A percentile compares a stretch with the other conserved stretches of the same genome.
Conservation (phyloP, 2,113 vertebrate species). For the Antechinus flavipes region DNA sequence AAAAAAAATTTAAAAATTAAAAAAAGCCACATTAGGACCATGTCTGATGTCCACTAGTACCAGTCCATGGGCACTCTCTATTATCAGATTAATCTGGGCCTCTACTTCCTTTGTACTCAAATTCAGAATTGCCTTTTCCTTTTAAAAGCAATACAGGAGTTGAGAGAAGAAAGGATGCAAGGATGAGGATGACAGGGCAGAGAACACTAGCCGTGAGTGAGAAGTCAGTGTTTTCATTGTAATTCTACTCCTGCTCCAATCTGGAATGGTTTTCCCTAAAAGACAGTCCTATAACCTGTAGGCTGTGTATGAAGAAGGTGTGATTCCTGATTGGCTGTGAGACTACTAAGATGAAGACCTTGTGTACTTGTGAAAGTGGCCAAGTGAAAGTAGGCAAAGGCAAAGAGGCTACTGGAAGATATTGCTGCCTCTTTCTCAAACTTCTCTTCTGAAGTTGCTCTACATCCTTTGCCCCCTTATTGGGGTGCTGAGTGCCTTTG, state of each 20-base stretch:
- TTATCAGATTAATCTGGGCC: neutral
- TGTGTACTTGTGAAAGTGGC: neutral
- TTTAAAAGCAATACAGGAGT: neutral
- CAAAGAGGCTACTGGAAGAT: neutral
- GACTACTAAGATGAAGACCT: neutral
- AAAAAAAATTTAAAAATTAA: too few species aligned
- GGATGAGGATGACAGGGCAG: neutral
- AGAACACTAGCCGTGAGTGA: neutral
- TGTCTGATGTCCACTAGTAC: neutral
- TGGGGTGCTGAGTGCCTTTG: neutral
- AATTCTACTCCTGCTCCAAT: neutral
- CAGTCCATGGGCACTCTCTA: neutral
- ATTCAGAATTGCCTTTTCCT: neutral
- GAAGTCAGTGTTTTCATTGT: neutral
- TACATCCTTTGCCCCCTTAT: neutral
- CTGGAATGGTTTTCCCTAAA: neutral
- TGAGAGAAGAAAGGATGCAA: neutral
- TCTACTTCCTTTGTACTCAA: neutral
- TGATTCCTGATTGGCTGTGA: neutral
- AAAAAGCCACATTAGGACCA: neutral
- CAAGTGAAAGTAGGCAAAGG: neutral
- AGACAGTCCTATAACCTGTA: neutral
- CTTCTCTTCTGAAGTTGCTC: neutral
- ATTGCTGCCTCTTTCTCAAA: neutral
- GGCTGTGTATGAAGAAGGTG: neutral